A percentile compares a stretch with the other conserved stretches of the same genome.
Evolutionary conservation across 1,140 invertebrate genomes (phyloP).

Genomic region (Aleiodes sp.): DNA sequence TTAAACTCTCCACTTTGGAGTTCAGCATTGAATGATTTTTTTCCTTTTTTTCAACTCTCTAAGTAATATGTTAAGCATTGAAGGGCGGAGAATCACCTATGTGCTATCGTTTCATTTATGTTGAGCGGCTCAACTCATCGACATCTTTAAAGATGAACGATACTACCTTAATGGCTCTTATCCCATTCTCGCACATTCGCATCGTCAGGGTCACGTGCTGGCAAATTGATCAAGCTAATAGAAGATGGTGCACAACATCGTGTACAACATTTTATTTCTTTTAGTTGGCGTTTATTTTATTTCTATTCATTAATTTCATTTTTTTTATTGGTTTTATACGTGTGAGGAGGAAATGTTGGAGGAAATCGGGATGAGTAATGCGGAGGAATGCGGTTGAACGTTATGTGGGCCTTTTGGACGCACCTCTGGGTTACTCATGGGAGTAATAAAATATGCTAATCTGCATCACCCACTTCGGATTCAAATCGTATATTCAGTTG

Average conservation of each 20-base stretch:
- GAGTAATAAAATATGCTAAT: background rate
- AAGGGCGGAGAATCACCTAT: conserved; percentile 5
- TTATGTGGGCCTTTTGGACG: background rate
- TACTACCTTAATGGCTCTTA: conserved; percentile 31
- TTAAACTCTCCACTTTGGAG: too few species aligned
- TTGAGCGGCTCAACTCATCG: conserved; percentile 23
- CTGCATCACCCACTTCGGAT: background rate
- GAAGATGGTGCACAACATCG: conserved; percentile 16
- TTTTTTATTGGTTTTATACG: background rate
- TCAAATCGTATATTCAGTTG: background rate
- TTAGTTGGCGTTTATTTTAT: too few species aligned
- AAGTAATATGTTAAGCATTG: conserved; percentile 26
- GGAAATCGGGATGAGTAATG: background rate
- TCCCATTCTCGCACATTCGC: conserved; percentile 21
- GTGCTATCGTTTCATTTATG: conserved; percentile 20
- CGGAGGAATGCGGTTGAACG: background rate
- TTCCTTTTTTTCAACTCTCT: background rate
- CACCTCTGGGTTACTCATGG: background rate
- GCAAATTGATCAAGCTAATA: conserved; percentile 29
- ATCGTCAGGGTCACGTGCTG: conserved; percentile 33
- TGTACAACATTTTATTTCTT: conserved; percentile 9
- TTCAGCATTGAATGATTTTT: too few species aligned
- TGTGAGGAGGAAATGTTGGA: background rate
- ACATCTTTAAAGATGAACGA: conserved; percentile 32
- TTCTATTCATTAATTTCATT: conserved; percentile 12